Base-by-base conservation (phyloP, 2,113 vertebrate genomes). In the Ardeotis arabs region DNA sequence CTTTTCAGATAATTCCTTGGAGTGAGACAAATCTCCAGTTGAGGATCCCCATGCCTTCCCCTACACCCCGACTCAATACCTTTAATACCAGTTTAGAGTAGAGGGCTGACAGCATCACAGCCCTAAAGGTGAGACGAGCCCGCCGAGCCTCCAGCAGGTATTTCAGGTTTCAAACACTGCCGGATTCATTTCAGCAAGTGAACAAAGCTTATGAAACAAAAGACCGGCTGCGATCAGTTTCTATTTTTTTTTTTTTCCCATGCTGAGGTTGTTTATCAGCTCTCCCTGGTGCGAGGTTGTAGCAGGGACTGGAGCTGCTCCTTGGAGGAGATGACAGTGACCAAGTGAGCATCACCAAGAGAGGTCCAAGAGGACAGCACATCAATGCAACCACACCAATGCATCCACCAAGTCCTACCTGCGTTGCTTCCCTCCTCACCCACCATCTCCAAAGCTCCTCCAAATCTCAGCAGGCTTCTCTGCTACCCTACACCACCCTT, bases 121-220 rank as follows among this genome's bases (percentile, higher is more conserved):
- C 29, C 64, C 77, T 5, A 28, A 28, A 82, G 94, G 89, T 85
- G 84, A 89, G 35, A 41, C 0, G 3, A 95, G 75, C 67, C 53
- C 0, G 5, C 79, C 59, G 24, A 73, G 76, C 69, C 89, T 87
- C 89, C 91, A 76, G 89, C 92, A 83, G 96, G 92, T 95, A 91
- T 82, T 96, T 92, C 96, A 95, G 86, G 86, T 95, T 96, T 89
- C 87, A 67, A n/a, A 7, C 16, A 0, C 53, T 12, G 47, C 75
- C 6, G 2, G 83, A 86, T 94, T 86, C 64, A 72, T 94, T 87
- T 89, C 83, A 78, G 68, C 66, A 12, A 95, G 49, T 0, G 31
- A 89, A 89, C n/a, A 29, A 75, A 77, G 74, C 84, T 55, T 24
- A 76, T 53, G 84, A 89, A 95, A 89, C 93, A 95, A 60, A 91